A percentile compares a stretch with the other conserved stretches of the same genome.
Conservation (phyloP, 2,113 vertebrate species). For the Nycticryphes semicollaris region DNA sequence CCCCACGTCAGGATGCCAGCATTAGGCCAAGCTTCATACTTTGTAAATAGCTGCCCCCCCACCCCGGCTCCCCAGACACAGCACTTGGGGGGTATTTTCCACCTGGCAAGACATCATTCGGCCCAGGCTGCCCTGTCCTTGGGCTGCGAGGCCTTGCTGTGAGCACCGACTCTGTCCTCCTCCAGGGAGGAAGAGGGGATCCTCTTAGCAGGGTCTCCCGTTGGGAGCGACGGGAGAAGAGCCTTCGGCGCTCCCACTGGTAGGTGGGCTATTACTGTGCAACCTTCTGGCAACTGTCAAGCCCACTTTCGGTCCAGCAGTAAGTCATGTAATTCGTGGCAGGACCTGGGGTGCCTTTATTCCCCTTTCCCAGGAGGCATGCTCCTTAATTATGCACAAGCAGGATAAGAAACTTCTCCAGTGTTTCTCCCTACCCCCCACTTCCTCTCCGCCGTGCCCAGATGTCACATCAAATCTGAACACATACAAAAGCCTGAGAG, state of each 20-base stretch:
- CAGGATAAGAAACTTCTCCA: conserved; percentile 43
- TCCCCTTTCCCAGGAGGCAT: conserved; percentile 65
- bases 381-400: conserved; percentile 61
- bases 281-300: conserved; percentile 76
- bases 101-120: background rate
- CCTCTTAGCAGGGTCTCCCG: background rate
- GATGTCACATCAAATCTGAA: conserved; percentile 65
- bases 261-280: conserved; percentile 59
- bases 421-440: conserved; percentile 30
- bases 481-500: conserved; percentile 48
- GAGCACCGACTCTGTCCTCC: background rate
- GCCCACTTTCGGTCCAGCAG: conserved; percentile 69
- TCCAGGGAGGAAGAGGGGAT: background rate
- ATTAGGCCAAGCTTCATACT: conserved; percentile 61
- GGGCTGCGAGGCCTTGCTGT: background rate
- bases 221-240: background rate
- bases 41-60: background rate
- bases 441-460: conserved; percentile 48
- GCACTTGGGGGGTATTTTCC: conserved; percentile 6
- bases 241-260: background rate
- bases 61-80: background rate
- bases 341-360: conserved; percentile 70
- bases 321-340: conserved; percentile 72
- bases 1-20: conserved; percentile 59
- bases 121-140: background rate